A percentile compares a stretch with the other conserved stretches of the same genome.
phyloP scores from a whole-genome alignment of 2,113 vertebrate genomes.

The Hypocryptadius cinnamomeus region DNA sequence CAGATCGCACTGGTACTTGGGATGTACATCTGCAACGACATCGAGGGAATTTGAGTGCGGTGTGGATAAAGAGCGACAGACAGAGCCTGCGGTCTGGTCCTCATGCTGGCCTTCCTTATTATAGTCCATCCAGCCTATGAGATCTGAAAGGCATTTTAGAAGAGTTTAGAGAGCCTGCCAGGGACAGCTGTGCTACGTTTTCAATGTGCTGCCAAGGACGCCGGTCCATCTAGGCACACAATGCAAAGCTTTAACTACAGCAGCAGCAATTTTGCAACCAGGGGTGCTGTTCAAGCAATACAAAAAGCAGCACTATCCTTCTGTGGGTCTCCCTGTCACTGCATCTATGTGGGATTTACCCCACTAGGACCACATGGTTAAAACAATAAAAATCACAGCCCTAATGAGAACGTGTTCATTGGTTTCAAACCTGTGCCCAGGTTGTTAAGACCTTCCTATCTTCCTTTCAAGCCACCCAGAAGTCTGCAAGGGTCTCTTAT shows the following conservation, averaged over 20 bases:
- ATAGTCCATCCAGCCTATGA: conserved; percentile 79
- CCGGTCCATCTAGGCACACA: neutral
- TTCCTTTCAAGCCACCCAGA: neutral
- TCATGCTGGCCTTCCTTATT: conserved; percentile 76
- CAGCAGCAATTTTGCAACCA: neutral
- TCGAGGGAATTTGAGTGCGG: conserved; percentile 76
- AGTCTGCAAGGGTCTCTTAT: neutral
- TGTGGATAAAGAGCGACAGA: conserved; percentile 72
- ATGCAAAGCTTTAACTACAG: neutral
- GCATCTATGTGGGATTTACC: neutral
- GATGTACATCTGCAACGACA: conserved; percentile 75
- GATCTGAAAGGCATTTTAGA: conserved; percentile 76
- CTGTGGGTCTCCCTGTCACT: neutral
- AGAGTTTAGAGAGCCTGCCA: conserved; percentile 50
- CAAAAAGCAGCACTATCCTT: neutral
- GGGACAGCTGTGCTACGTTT: neutral
- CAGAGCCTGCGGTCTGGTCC: conserved; percentile 65
- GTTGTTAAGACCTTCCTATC: neutral
- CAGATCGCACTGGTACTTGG: conserved; percentile 85
- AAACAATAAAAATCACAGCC: neutral
- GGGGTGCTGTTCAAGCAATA: neutral
- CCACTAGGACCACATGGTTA: neutral
- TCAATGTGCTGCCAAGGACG: neutral
- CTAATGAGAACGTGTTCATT: neutral
- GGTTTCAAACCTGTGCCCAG: neutral